Conservation (phyloP, 2,888 invertebrate genomes). For the Platycnemis pennipes region DNA sequence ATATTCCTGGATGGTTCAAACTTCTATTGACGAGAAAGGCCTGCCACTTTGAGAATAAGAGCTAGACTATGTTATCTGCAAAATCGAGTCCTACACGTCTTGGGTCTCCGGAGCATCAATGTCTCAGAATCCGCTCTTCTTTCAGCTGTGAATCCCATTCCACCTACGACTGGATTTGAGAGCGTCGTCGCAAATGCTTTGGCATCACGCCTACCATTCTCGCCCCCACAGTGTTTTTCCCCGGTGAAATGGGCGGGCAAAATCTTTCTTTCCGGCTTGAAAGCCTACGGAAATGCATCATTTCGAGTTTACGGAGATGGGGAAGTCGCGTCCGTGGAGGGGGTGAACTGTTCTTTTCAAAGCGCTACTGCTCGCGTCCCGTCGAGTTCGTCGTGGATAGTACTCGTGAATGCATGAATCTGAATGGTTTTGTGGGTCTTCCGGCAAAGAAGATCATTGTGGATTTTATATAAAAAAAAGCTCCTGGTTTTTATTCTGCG, state of each 20-base stretch:
- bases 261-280: background rate
- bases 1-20: too few relatives aligned
- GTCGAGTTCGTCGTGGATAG: background rate
- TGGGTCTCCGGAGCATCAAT: background rate
- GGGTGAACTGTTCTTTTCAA: slow-evolving; percentile 15
- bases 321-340: background rate
- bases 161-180: background rate
- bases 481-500: background rate
- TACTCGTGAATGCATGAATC: slow-evolving; percentile 19
- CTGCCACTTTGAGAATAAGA: too few relatives aligned
- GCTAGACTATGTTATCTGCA: too few relatives aligned
- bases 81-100: background rate
- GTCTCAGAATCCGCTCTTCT: background rate
- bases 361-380: background rate
- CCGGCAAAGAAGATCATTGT: background rate
- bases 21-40: too few relatives aligned
- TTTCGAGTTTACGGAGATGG: background rate
- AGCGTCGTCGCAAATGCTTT: background rate
- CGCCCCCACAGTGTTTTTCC: background rate
- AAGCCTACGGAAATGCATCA: background rate
- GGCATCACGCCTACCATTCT: background rate
- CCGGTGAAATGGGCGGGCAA: background rate
- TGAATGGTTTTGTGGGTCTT: slow-evolving; percentile 30
- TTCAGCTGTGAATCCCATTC: background rate
- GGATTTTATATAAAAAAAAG: background rate